Evolutionary conservation across 2,888 invertebrate species (phyloP).

Genomic region (Macrophya annulata): DNA sequence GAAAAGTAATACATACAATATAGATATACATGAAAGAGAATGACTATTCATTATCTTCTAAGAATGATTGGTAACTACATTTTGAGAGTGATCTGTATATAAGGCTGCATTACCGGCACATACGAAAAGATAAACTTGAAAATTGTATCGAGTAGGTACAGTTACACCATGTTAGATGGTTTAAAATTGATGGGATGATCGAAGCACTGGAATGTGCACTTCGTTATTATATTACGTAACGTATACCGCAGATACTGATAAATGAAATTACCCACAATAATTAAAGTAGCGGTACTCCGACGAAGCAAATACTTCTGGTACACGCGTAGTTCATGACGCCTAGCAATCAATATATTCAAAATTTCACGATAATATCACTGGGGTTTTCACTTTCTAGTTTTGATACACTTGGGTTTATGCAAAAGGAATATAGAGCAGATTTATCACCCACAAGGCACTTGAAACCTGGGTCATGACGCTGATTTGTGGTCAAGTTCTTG

Average conservation of each 20-base stretch:
- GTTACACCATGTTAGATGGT: neutral
- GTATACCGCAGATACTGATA: neutral
- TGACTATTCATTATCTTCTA: neutral
- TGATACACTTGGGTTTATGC: neutral
- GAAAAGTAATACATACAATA: neutral
- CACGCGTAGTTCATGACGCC: conserved; percentile 21
- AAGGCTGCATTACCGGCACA: neutral
- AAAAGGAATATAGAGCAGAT: neutral
- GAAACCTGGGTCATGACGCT: conserved; percentile 29
- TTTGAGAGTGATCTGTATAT: neutral
- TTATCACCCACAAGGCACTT: conserved; percentile 16
- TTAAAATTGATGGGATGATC: neutral
- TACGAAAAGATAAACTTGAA: neutral
- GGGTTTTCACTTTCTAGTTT: conserved; percentile 4
- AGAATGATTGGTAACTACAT: neutral
- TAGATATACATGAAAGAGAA: neutral
- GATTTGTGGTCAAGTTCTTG: conserved; percentile 11
- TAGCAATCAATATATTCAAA: conserved; percentile 35
- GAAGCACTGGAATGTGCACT: neutral
- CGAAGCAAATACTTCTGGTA: conserved; percentile 3
- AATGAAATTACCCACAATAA: conserved; percentile 18
- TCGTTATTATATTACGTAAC: neutral
- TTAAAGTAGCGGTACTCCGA: conserved; percentile 21
- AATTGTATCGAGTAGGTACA: neutral
- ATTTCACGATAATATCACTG: conserved; percentile 12